Conservation (phyloP, 2,797 vertebrate species). For the Tragopan temminckii region DNA sequence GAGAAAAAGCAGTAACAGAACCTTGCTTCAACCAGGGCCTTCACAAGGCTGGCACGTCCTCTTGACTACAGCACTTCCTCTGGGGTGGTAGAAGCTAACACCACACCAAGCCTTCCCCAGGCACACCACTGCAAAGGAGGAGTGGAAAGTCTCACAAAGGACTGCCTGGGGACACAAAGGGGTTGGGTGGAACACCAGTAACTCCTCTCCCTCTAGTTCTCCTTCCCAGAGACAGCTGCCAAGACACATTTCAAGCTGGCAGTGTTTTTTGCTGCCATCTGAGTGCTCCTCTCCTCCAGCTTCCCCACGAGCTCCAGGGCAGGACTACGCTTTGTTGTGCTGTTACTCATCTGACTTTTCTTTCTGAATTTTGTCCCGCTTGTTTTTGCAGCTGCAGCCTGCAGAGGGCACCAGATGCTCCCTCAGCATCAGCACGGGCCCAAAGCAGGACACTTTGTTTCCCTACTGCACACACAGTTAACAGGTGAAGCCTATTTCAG, state of each 20-base stretch:
- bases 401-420: conserved; percentile 64
- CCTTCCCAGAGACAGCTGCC: not conserved
- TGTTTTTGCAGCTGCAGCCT: not conserved
- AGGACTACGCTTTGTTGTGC: not conserved
- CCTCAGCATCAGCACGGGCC: not conserved
- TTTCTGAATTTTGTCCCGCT: not conserved
- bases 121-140: not conserved
- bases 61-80: accelerated
- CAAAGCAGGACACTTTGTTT: not conserved
- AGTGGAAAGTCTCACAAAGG: not conserved
- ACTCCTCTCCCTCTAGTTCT: not conserved
- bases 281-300: not conserved
- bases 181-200: not conserved
- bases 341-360: not conserved
- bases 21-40: not conserved
- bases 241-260: not conserved
- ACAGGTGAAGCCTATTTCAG: not conserved
- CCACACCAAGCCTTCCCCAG: conserved; percentile 1
- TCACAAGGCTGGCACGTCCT: not conserved
- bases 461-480: not conserved
- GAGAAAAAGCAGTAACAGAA: not conserved
- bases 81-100: not conserved
- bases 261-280: not conserved
- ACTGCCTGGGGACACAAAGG: not conserved
- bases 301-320: not conserved